Evolutionary conservation across 2,888 invertebrate genomes (phyloP), one percentile per base, ranked within the genome.

Genomic region (Machimus atricapillus): DNA sequence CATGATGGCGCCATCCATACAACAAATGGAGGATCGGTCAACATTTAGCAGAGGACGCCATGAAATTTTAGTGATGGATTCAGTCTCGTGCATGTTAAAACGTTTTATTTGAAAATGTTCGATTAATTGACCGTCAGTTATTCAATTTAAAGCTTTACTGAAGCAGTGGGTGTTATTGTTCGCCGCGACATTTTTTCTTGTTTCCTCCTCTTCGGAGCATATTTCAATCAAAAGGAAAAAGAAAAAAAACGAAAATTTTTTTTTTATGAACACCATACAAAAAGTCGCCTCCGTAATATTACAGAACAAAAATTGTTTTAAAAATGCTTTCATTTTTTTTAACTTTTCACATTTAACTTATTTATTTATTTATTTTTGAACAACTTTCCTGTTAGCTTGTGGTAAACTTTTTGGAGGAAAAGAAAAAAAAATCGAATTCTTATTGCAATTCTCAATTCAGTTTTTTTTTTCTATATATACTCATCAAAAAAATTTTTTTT

Each of bases 11-110:
- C 74, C 74, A 73, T 73, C 27, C 74, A 85, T 85, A 73, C 43
- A n/a, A 85, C 74, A 74, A 74, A 85, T 85, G 85, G 73, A n/a
- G 43, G 74, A 74, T 85, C 85, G 58, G 85, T 74, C 82, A 83
- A 66, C 66, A 37, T 66, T 43, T 46, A 52, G 34, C 37, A 6
- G 85, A 46, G 85, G 85, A 85, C 85, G 85, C 85, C 85, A 85
- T 85, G 74, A 46, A 74, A 85, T 37, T 82, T 37, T 82, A 27
- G 52, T 40, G 78, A 66, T 66, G 27, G 27, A 66, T 23, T 12
- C 66, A 27, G 66, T 23, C 66, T 66, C 66, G 66, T 66, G 66
- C 66, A 2, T 27, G 27, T 27, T 66, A 3, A 8, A 9, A 66
- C 66, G 14, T 66, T 66, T 23, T 1, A 2, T 66, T 66, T 27